Conservation (phyloP, 2,113 vertebrate genomes). For the Chaenogobius annularis region DNA sequence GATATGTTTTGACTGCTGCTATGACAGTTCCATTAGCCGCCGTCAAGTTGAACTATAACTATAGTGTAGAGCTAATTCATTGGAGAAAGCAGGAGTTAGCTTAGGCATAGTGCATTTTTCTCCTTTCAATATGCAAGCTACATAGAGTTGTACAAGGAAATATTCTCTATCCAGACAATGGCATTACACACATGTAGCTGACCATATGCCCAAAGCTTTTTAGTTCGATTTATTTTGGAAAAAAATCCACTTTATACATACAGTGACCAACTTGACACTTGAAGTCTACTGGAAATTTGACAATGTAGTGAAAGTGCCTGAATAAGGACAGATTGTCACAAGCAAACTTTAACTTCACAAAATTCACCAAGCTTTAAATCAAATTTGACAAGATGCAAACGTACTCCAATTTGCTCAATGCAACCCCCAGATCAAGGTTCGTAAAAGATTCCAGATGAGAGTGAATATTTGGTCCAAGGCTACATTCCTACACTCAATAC, state of each 20-base stretch:
- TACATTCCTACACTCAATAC: slow-evolving; percentile 23
- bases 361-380: slow-evolving; percentile 8
- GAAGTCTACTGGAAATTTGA: slow-evolving; percentile 1
- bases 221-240: not conserved
- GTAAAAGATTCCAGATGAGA: slow-evolving; percentile 13
- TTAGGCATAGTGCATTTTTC: no score
- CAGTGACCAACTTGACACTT: not conserved
- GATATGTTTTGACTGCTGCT: no score
- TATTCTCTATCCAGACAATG: no score
- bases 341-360: slow-evolving; percentile 11
- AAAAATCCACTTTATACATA: not conserved
- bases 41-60: no score
- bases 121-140: no score
- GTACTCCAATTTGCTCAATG: not conserved
- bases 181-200: not conserved
- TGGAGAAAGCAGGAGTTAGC: no score
- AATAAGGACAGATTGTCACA: not conserved
- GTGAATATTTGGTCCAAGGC: not conserved
- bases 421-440: not conserved
- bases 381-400: not conserved
- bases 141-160: no score
- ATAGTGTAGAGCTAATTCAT: no score
- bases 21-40: no score
- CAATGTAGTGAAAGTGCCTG: not conserved
- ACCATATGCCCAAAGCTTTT: not conserved